Percentiles rank a stretch among this genome's conserved stretches.
Conservation (phyloP, 2,888 invertebrate species). For the Mechanitis mazaeus region DNA sequence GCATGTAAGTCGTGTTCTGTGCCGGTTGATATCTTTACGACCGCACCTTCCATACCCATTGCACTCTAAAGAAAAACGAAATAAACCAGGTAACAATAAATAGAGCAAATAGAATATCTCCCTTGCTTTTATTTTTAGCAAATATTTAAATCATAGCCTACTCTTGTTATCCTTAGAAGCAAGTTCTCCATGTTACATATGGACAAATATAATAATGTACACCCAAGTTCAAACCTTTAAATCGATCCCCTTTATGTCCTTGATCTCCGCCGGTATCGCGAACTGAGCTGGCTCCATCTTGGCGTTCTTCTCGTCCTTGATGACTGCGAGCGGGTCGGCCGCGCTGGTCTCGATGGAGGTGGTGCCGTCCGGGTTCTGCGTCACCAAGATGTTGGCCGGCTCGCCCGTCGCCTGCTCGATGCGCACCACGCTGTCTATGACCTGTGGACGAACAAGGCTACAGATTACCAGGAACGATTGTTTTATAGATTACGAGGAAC, state of each 20-base stretch:
- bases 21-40: slow-evolving; percentile 83
- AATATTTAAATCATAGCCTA: no score
- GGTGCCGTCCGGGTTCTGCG: slow-evolving; percentile 72
- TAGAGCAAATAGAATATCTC: background rate
- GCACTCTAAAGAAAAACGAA: slow-evolving; percentile 30
- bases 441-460: slow-evolving; percentile 39
- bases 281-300: slow-evolving; percentile 69
- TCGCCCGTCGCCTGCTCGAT: slow-evolving; percentile 72
- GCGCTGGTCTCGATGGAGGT: slow-evolving; percentile 71
- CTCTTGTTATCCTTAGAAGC: no score
- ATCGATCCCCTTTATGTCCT: slow-evolving; percentile 71
- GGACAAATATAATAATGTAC: no score
- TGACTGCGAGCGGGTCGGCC: slow-evolving; percentile 58
- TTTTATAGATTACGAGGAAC: no score
- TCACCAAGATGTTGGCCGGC: slow-evolving; percentile 70
- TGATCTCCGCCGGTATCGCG: slow-evolving; percentile 66
- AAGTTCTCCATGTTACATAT: no score
- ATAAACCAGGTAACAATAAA: no score
- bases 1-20: slow-evolving; percentile 86
- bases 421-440: slow-evolving; percentile 72
- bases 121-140: no score
- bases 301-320: slow-evolving; percentile 74
- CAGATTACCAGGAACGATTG: no score
- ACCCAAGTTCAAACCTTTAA: slow-evolving; percentile 50
- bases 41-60: slow-evolving; percentile 81